A percentile compares a stretch with the other conserved stretches of the same genome.
Evolutionary conservation across 1,140 invertebrate species (phyloP).

Genomic region (Oryctes rhinoceros): DNA sequence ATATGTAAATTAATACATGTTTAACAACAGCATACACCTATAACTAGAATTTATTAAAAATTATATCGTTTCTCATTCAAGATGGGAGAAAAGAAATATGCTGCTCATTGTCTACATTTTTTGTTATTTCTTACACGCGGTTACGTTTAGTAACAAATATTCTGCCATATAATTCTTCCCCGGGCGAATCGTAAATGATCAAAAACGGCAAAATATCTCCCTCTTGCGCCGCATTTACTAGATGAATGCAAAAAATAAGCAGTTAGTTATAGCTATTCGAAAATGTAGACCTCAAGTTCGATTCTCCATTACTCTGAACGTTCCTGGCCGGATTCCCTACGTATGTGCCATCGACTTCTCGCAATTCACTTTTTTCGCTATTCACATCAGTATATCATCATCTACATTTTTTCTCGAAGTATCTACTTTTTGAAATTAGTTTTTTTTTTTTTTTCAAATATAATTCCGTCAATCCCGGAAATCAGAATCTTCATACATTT

Average conservation of each 20-base stretch:
- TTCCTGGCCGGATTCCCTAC: conserved; percentile 5
- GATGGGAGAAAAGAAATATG: too few species aligned
- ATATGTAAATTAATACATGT: too few species aligned
- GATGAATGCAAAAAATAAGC: conserved; percentile 33
- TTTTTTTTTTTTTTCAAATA: neutral
- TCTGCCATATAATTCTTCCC: conserved; percentile 2
- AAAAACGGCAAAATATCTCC: conserved; percentile 19
- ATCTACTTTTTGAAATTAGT: neutral
- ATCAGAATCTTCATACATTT: too few species aligned
- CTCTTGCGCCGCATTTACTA: conserved; percentile 25
- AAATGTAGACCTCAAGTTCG: conserved; percentile 34
- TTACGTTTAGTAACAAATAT: neutral
- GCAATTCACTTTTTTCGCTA: conserved; percentile 2
- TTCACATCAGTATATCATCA: neutral
- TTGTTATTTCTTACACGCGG: neutral
- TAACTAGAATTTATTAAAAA: too few species aligned
- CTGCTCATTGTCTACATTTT: neutral
- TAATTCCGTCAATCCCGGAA: neutral
- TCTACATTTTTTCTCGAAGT: neutral
- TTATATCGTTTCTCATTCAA: too few species aligned
- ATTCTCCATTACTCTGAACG: conserved; percentile 34
- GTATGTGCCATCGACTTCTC: neutral
- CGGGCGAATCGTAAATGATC: neutral
- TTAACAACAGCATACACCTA: too few species aligned
- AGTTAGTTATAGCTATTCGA: conserved; percentile 32